These are phyloP conservation scores for Buathra laborator DNA, from an alignment of 2,888 invertebrate genomes.

Conservation along the genomic window DNA sequence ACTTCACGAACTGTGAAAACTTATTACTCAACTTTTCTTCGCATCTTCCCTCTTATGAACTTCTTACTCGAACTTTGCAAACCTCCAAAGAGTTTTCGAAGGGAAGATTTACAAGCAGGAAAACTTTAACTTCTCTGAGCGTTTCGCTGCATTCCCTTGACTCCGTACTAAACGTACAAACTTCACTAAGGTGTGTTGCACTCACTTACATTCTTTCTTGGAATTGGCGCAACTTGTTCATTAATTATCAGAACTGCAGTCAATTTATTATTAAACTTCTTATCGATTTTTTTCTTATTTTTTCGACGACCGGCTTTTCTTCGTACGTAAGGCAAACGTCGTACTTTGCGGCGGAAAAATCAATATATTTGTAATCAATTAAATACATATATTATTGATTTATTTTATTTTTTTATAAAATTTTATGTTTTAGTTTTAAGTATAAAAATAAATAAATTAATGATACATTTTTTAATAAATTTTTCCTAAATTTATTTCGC, in stretches of 20 bases:
- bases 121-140: conserved; percentile 16
- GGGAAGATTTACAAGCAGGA: conserved; percentile 15
- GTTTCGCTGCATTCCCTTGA: neutral
- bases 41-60: neutral
- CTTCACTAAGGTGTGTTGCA: neutral
- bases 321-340: too few relatives aligned
- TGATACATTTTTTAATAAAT: too few relatives aligned
- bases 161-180: neutral
- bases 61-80: neutral
- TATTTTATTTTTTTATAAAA: too few relatives aligned
- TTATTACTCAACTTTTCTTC: conserved; percentile 10
- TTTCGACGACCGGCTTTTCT: too few relatives aligned
- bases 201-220: neutral
- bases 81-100: neutral
- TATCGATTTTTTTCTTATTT: too few relatives aligned
- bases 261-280: too few relatives aligned
- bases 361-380: too few relatives aligned
- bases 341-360: too few relatives aligned
- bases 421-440: too few relatives aligned
- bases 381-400: too few relatives aligned
- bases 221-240: neutral
- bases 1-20: neutral
- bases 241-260: too few relatives aligned
- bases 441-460: too few relatives aligned
- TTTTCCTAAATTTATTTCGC: neutral